These are phyloP conservation scores for Neogale vison DNA, from an alignment of 2,113 vertebrate genomes.

Conservation along the genomic window DNA sequence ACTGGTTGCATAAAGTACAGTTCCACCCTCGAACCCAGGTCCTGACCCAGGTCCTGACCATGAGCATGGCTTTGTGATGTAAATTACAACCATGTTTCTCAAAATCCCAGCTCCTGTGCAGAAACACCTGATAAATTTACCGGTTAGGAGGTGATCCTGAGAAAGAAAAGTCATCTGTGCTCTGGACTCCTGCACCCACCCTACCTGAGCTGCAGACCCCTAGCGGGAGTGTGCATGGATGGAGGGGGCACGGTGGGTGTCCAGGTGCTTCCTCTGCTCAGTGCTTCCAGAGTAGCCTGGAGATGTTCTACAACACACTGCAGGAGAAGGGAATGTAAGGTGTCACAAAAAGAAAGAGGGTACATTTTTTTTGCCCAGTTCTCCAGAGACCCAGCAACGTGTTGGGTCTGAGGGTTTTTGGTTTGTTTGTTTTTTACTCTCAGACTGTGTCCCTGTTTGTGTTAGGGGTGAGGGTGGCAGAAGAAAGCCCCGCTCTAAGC, in stretches of 20 bases:
- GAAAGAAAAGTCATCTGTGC: not conserved
- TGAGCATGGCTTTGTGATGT: not conserved
- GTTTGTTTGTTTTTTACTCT: not conserved
- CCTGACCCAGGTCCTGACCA: not conserved
- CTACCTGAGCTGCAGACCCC: not conserved
- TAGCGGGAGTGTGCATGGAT: fast-evolving
- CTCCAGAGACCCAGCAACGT: not conserved
- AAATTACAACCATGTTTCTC: not conserved
- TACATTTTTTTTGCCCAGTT: not conserved
- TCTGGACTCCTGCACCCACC: too few relatives aligned
- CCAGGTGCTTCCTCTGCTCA: fast-evolving
- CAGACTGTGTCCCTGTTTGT: not conserved
- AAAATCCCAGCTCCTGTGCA: not conserved
- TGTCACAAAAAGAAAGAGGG: not conserved
- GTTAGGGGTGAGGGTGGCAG: too few relatives aligned
- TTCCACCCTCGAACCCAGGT: not conserved
- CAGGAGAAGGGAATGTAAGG: not conserved
- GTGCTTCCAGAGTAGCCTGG: not conserved
- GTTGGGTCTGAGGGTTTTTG: not conserved
- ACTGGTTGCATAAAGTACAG: too few relatives aligned
- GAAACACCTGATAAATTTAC: not conserved
- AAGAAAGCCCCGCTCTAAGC: not conserved
- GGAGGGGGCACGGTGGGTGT: fast-evolving
- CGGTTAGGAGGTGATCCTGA: too few relatives aligned
- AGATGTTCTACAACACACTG: not conserved